phyloP scores from a whole-genome alignment of 2,888 invertebrate species.

The Trisateles emortualis region DNA sequence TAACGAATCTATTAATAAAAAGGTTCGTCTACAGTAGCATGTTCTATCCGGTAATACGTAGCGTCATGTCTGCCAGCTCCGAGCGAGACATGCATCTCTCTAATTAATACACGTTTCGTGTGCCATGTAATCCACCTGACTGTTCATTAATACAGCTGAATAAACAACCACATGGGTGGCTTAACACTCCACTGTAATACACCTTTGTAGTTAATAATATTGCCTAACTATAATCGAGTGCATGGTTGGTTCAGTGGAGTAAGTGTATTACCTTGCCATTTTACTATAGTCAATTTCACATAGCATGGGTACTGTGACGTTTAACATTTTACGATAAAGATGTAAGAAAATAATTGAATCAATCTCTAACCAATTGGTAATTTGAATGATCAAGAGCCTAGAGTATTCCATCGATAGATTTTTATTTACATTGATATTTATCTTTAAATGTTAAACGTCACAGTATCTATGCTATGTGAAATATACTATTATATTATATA shows the following conservation, averaged over 20 bases:
- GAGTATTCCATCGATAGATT: too few relatives aligned
- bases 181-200: conserved; percentile 53
- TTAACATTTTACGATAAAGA: too few relatives aligned
- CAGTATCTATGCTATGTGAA: too few relatives aligned
- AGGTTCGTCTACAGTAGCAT: conserved; percentile 19
- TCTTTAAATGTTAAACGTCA: too few relatives aligned
- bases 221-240: conserved; percentile 25
- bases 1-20: conserved; percentile 8
- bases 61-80: conserved; percentile 25
- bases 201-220: conserved; percentile 41
- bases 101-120: conserved; percentile 67
- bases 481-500: too few relatives aligned
- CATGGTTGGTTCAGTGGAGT: background rate
- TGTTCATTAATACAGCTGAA: conserved; percentile 64
- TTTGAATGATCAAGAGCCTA: too few relatives aligned
- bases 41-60: conserved; percentile 28
- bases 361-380: too few relatives aligned
- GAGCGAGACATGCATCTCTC: conserved; percentile 50
- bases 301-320: too few relatives aligned
- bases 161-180: conserved; percentile 56
- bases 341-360: too few relatives aligned
- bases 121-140: conserved; percentile 65
- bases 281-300: too few relatives aligned
- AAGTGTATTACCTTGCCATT: too few relatives aligned
- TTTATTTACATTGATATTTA: too few relatives aligned